Conservation (phyloP, 2,113 vertebrate species). For the Carettochelys insculpta region DNA sequence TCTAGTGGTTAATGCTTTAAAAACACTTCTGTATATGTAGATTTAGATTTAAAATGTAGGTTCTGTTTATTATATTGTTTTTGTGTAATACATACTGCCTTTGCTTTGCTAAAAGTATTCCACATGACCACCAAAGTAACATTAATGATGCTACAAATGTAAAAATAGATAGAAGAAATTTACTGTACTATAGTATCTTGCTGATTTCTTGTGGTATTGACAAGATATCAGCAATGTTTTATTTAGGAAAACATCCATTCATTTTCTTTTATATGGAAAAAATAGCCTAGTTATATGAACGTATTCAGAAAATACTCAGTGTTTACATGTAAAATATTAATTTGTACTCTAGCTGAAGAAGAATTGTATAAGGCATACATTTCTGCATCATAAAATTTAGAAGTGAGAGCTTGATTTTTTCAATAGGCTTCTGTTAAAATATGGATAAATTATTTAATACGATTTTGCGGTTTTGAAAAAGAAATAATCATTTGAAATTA, state of each 20-base stretch:
- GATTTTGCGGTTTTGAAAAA: neutral
- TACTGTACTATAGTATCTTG: neutral
- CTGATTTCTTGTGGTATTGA: neutral
- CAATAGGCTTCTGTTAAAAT: neutral
- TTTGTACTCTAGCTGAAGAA: neutral
- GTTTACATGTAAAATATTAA: neutral
- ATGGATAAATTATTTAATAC: neutral
- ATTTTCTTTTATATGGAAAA: constrained; percentile 3
- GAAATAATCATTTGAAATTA: neutral
- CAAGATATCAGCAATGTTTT: neutral
- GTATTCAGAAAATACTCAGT: neutral
- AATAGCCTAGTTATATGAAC: neutral
- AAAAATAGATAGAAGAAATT: neutral
- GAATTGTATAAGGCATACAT: neutral
- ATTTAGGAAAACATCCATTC: neutral
- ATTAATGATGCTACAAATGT: neutral
- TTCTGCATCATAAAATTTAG: neutral
- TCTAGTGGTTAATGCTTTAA: constrained; percentile 21
- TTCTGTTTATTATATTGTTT: neutral
- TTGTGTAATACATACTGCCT: neutral
- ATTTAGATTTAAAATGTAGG: neutral
- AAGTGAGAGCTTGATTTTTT: neutral
- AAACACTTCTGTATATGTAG: neutral
- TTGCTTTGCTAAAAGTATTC: neutral
- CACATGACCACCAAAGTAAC: neutral